These are phyloP conservation scores for Nycticryphes semicollaris DNA, from an alignment of 2,113 vertebrate genomes.

Conservation along the genomic window DNA sequence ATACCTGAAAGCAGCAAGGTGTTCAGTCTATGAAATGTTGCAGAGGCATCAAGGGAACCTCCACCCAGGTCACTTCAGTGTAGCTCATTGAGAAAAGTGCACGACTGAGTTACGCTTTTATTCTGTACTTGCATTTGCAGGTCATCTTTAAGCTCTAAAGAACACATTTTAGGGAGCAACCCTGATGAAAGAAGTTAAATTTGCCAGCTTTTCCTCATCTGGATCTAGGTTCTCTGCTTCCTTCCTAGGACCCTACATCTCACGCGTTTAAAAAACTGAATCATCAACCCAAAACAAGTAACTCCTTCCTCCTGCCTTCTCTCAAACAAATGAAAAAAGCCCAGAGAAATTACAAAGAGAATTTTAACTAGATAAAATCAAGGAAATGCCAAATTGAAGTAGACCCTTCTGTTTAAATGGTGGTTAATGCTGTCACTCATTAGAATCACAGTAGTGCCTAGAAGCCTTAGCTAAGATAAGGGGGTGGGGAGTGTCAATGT, in stretches of 20 bases:
- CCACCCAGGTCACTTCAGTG: neutral
- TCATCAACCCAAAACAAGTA: neutral
- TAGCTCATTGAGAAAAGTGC: neutral
- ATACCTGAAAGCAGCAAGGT: neutral
- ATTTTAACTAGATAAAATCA: slow-evolving; percentile 38
- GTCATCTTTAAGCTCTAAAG: neutral
- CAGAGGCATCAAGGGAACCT: neutral
- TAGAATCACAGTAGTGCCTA: neutral
- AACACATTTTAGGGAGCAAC: neutral
- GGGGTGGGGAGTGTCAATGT: neutral
- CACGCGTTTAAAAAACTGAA: neutral
- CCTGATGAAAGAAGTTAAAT: neutral
- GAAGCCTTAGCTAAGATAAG: neutral
- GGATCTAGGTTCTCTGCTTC: neutral
- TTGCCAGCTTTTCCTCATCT: neutral
- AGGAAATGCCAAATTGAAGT: neutral
- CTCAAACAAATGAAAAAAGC: neutral
- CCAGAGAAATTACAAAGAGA: neutral
- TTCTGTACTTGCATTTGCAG: neutral
- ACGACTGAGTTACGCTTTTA: neutral
- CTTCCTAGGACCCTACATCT: neutral
- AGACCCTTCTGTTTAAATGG: neutral
- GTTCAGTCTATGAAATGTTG: neutral
- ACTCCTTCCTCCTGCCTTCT: neutral
- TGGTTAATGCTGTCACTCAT: neutral